Evolutionary conservation across 2,888 invertebrate species (phyloP).

Genomic region (Meiosimyza decipiens): DNA sequence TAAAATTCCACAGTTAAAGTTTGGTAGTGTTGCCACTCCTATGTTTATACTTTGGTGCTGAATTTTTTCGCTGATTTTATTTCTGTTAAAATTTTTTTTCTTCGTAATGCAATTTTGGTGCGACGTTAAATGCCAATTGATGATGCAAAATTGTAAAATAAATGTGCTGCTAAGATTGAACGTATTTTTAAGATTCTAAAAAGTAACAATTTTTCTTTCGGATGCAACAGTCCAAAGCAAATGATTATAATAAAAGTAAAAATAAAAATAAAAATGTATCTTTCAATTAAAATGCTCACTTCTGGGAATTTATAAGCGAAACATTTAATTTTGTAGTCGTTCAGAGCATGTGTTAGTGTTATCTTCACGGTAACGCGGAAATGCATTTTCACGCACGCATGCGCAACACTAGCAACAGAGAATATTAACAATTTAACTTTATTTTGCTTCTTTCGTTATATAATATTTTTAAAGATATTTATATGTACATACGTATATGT

Average conservation of each 20-base stretch:
- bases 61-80: not conserved
- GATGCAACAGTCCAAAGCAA: slow-evolving; percentile 41
- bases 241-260: slow-evolving; percentile 40
- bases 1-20: slow-evolving; percentile 1
- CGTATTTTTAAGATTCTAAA: not conserved
- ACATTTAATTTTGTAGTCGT: not conserved
- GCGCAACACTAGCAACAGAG: slow-evolving; percentile 16
- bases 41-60: not conserved
- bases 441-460: not conserved
- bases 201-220: slow-evolving; percentile 41
- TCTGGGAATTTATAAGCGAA: not conserved
- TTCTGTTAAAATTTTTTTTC: not conserved
- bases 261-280: not conserved
- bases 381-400: slow-evolving; percentile 53
- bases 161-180: not conserved
- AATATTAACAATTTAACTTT: not conserved
- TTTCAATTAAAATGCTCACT: slow-evolving; percentile 1
- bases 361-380: slow-evolving; percentile 49
- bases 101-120: not conserved
- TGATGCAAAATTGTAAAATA: not conserved
- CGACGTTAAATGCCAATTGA: not conserved
- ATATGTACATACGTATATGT: not conserved
- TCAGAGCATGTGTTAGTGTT: slow-evolving; percentile 25
- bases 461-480: not conserved
- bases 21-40: slow-evolving; percentile 17